phyloP scores from a whole-genome alignment of 2,797 vertebrate species.

The Halcyon badia region DNA sequence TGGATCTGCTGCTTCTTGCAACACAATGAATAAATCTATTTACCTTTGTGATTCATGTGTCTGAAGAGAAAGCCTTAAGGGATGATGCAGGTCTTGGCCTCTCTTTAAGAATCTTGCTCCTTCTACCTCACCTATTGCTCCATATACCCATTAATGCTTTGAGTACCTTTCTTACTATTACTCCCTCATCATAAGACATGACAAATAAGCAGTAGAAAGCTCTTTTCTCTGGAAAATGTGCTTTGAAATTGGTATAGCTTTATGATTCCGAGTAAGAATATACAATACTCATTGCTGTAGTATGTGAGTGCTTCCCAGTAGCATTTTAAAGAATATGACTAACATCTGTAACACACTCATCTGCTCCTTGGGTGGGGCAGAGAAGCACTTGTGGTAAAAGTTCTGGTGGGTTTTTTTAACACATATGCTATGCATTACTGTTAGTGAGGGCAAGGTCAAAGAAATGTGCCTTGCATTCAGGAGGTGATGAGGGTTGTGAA shows the following conservation, averaged over 20 bases:
- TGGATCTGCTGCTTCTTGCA: background rate
- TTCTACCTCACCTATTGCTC: background rate
- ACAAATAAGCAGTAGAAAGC: background rate
- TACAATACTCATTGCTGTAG: background rate
- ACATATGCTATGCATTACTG: background rate
- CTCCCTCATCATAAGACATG: background rate
- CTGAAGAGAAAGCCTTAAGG: background rate
- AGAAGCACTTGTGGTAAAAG: background rate
- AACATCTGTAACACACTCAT: background rate
- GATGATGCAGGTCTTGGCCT: background rate
- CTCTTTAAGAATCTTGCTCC: background rate
- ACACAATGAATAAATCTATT: background rate
- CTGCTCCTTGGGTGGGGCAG: background rate
- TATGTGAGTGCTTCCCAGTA: background rate
- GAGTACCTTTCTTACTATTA: background rate
- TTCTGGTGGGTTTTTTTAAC: background rate
- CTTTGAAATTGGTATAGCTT: background rate
- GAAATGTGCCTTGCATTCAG: background rate
- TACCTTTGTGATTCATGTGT: background rate
- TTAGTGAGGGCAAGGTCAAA: slow-evolving; percentile 6
- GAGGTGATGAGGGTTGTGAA: background rate
- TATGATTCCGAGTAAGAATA: slow-evolving; percentile 3
- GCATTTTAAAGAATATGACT: background rate
- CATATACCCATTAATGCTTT: background rate
- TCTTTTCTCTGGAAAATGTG: background rate